These are phyloP conservation scores for Coregonus suidteri DNA, from an alignment of 2,797 vertebrate genomes.

Conservation along the genomic window DNA sequence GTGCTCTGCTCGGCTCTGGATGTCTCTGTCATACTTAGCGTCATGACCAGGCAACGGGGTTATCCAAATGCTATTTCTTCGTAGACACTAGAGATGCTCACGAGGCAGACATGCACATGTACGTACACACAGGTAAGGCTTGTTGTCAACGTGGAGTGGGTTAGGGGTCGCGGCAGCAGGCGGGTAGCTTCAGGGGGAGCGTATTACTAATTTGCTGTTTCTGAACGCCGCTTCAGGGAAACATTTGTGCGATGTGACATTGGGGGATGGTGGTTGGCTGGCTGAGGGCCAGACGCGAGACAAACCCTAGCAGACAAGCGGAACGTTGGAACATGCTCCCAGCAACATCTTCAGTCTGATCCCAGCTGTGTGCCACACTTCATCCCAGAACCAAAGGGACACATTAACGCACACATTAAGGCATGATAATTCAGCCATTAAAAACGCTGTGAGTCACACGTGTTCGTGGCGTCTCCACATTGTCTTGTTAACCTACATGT, in stretches of 20 bases:
- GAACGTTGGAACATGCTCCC: slow-evolving; percentile 66
- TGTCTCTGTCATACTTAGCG: slow-evolving; percentile 37
- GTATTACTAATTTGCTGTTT: slow-evolving; percentile 48
- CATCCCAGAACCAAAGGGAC: slow-evolving; percentile 66
- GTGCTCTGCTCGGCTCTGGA: slow-evolving; percentile 23
- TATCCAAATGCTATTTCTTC: slow-evolving; percentile 34
- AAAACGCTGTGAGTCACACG: slow-evolving; percentile 52
- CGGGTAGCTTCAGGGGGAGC: slow-evolving; percentile 44
- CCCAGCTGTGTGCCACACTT: slow-evolving; percentile 67
- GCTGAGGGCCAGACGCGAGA: slow-evolving; percentile 60
- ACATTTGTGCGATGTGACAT: slow-evolving; percentile 66
- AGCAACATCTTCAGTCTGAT: slow-evolving; percentile 69
- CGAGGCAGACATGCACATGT: slow-evolving; percentile 42
- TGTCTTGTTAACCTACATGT: slow-evolving; percentile 58
- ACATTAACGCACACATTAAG: slow-evolving; percentile 55
- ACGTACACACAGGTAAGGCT: not conserved
- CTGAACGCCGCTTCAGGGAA: slow-evolving; percentile 50
- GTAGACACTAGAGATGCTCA: slow-evolving; percentile 27
- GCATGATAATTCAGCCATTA: slow-evolving; percentile 65
- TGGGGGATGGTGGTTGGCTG: slow-evolving; percentile 27
- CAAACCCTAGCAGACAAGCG: slow-evolving; percentile 66
- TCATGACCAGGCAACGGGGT: not conserved
- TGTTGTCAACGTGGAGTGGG: slow-evolving; percentile 40
- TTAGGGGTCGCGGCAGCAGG: slow-evolving; percentile 46
- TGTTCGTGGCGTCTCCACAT: slow-evolving; percentile 46